Base-by-base conservation (phyloP, 2,797 vertebrate species). In the Hoplostethus mediterraneus region DNA sequence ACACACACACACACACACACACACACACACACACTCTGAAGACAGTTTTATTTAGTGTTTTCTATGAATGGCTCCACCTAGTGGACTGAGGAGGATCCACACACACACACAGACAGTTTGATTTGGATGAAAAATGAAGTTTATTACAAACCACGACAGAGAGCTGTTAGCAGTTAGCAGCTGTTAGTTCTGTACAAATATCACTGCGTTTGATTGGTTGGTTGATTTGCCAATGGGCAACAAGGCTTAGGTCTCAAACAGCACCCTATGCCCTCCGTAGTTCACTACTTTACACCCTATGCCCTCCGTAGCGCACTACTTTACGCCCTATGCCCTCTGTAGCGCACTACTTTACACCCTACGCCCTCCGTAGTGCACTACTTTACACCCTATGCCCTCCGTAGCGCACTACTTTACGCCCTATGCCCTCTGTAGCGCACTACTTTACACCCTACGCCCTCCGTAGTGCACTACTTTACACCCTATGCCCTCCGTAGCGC, bases 91-190 rank as follows among this genome's bases (percentile, higher is more conserved):
- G 54, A 52, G 17, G 25, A 70, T 42, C 10, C 13, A 25, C 48
- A 47, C 60, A 63, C 60, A 31, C 45, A 48, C 28, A 49, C 33
- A 36, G n/a, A 16, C 28, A 59, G 61, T 77, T 61, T 72, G 55
- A 6, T 77, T 85, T 85, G 92, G 92, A 94, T 94, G 93, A 94
- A 94, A 95, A 95, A 94, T 93, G 90, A 92, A 83, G 84, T 95
- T 95, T 95, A 95, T 94, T 95, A 93, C 91, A 93, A 93, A 95
- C 93, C 87, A 94, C 91, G 83, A 93, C 93, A 93, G 91, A 94
- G 90, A 93, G 91, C 89, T 91, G 88, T 93, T 90, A 92, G 90
- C 90, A 84, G 89, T 90, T 85, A 93, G 90, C 87, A 90, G 91
- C 90, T 92, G 85, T 90, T 89, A 89, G 87, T 90, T 88, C 87